A percentile compares a stretch with the other conserved stretches of the same genome.
phyloP scores from a whole-genome alignment of 2,113 vertebrate species.

The Physeter macrocephalus region DNA sequence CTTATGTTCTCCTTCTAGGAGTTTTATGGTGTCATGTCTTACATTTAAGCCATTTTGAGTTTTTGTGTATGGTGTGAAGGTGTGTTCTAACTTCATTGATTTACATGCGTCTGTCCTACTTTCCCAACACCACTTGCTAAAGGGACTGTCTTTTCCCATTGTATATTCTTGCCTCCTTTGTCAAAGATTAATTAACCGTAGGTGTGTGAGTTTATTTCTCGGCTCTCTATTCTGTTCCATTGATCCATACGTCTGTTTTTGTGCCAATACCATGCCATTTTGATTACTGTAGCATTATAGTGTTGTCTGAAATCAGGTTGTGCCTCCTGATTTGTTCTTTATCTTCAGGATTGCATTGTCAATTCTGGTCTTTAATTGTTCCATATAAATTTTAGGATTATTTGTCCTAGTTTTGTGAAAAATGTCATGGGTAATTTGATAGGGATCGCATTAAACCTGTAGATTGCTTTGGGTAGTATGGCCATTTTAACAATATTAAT shows the following conservation, averaged over 20 bases:
- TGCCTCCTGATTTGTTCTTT: neutral
- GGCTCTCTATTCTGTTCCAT: neutral
- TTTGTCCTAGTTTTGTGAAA: neutral
- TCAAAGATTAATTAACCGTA: fast-evolving
- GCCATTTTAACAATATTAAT: neutral
- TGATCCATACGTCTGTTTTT: neutral
- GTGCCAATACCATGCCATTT: fast-evolving
- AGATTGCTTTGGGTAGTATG: neutral
- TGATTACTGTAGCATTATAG: neutral
- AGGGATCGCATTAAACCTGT: neutral
- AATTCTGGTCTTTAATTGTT: neutral
- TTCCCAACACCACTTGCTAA: neutral
- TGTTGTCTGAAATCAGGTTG: neutral
- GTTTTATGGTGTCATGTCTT: neutral
- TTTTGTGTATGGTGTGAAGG: neutral
- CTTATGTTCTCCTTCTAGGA: neutral
- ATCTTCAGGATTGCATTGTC: neutral
- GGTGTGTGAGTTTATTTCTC: no score
- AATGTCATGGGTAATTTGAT: neutral
- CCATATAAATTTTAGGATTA: neutral
- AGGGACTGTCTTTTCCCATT: neutral
- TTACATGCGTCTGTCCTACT: neutral
- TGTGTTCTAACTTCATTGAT: neutral
- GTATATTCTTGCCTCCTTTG: neutral
- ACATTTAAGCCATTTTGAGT: neutral